Conservation (phyloP, 2,113 vertebrate species). For the Notiomystis cincta region DNA sequence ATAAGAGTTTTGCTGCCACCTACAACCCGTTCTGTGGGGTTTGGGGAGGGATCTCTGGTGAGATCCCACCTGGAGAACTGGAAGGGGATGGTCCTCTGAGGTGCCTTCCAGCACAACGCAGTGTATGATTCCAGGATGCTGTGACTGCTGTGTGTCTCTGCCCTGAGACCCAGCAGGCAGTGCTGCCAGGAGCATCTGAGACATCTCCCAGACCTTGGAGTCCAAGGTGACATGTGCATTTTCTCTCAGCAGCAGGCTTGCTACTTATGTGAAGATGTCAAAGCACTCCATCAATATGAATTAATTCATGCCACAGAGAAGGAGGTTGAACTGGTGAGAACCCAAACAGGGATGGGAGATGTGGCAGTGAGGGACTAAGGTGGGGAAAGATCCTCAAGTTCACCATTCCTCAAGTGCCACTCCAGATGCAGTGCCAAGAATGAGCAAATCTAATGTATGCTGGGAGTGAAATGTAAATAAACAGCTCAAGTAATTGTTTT, state of each 20-base stretch:
- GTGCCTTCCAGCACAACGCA: neutral
- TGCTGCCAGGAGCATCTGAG: neutral
- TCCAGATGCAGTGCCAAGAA: neutral
- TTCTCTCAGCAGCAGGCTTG: neutral
- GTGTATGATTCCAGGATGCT: neutral
- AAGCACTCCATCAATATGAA: neutral
- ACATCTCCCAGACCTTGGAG: neutral
- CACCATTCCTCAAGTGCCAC: neutral
- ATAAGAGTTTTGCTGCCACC: neutral
- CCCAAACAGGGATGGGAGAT: neutral
- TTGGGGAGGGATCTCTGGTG: neutral
- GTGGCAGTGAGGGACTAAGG: neutral
- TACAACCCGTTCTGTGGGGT: neutral
- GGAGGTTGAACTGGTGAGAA: neutral
- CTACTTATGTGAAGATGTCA: neutral
- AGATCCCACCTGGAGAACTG: neutral
- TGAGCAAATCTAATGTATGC: neutral
- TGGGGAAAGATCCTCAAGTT: neutral
- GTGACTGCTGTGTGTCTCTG: neutral
- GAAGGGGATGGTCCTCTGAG: neutral
- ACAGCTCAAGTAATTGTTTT: neutral
- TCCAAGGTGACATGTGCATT: neutral
- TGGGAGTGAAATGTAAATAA: neutral
- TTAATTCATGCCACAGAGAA: neutral
- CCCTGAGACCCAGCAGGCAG: neutral